phyloP scores from a whole-genome alignment of 2,113 vertebrate genomes.

The Aramus guarauna region DNA sequence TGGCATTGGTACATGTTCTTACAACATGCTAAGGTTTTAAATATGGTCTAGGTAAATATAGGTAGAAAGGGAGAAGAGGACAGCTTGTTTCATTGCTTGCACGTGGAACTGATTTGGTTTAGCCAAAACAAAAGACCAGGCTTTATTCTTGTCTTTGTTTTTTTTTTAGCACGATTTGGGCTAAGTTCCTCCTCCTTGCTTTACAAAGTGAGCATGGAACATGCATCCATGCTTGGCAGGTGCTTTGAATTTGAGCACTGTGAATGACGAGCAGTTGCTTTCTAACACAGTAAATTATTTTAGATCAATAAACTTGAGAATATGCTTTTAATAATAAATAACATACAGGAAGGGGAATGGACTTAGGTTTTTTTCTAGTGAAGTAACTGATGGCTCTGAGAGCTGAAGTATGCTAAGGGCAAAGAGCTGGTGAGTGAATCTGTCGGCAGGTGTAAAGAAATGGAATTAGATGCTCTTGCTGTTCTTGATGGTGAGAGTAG shows the following conservation, averaged over 20 bases:
- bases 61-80: neutral
- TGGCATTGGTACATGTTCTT: neutral
- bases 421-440: conserved; percentile 77
- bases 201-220: neutral
- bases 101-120: neutral
- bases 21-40: neutral
- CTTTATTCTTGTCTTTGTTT: neutral
- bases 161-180: neutral
- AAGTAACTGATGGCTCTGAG: neutral
- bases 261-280: neutral
- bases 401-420: conserved; percentile 79
- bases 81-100: neutral
- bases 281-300: neutral
- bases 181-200: neutral
- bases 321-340: neutral
- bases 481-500: neutral
- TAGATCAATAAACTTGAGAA: neutral
- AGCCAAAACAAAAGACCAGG: neutral
- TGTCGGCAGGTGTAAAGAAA: neutral
- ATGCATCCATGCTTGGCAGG: neutral
- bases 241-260: neutral
- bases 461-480: neutral
- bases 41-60: neutral
- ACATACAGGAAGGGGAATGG: neutral
- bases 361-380: neutral